Base-by-base conservation (phyloP, 1,140 invertebrate species). In the Nasonia giraulti region DNA sequence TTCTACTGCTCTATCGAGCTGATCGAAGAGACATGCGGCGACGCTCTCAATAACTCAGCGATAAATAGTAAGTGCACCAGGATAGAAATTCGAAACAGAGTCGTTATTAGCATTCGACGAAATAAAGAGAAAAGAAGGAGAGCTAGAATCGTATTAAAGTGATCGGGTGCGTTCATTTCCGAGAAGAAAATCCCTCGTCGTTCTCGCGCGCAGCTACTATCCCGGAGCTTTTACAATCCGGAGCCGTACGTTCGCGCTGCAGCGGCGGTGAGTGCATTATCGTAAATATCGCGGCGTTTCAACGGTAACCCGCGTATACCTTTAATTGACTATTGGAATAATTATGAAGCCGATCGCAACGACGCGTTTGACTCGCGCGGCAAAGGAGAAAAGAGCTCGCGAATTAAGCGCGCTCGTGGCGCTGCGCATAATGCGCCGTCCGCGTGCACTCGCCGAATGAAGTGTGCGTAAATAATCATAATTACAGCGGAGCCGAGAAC, bases 311-410 rank as follows among this genome's bases (percentile, higher is more conserved):
- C n/a, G 55, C 20, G 31, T 33, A 11, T 20, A 78, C 55, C 31
- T 78, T 78, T 66, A 66, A 78, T 78, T 78, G 76, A 78, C 76
- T 50, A 78, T 78, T 78, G 50, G 76, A 78, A 62, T 78, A 66
- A 78, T 78, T 78, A 78, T 33, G 76, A 66, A 31, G 20, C 40
- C 40, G 44, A 20, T 44, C 44, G 74, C 68, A 23, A 23, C 17
- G n/a, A 50, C 2, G 47, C 47, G 20, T n/a, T 62, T 62, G 55
- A 62, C 17, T 62, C 20, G 55, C 55, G 20, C 14, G 17, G 20
- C 5, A 62, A 62, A 55, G 17, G 11, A 62, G 17, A 62, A 2
- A 55, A 62, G n/a, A 62, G 7, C 2, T 2, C 5, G n/a, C 55
- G 17, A 7, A 62, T 62, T n/a, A 62, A 62, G 17, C 55, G 47